These are phyloP conservation scores for Torymus tubicola DNA, from an alignment of 2,888 invertebrate genomes.

Conservation along the genomic window DNA sequence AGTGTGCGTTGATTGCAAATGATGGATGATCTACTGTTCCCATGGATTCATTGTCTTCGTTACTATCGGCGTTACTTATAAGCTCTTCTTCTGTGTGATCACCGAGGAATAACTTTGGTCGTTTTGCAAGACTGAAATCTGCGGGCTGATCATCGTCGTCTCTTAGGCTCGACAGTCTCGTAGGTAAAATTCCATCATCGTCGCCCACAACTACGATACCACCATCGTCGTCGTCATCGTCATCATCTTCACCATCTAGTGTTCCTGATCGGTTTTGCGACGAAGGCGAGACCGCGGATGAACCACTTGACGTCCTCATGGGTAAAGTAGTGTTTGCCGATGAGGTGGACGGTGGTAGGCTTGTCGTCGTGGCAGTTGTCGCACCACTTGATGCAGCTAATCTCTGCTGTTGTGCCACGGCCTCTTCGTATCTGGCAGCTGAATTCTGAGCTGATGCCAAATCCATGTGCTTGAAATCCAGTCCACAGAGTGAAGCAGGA, in stretches of 20 bases:
- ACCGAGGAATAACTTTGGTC: constrained; percentile 79
- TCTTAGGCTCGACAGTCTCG: constrained; percentile 65
- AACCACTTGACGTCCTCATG: constrained; percentile 75
- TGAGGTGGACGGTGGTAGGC: constrained; percentile 23
- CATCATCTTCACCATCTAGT: constrained; percentile 79
- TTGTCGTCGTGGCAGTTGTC: constrained; percentile 50
- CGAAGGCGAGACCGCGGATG: constrained; percentile 78
- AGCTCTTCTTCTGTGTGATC: constrained; percentile 79
- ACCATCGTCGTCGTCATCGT: constrained; percentile 78
- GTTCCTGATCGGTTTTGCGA: constrained; percentile 78
- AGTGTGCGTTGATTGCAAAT: constrained; percentile 66
- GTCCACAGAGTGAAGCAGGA: constrained; percentile 77
- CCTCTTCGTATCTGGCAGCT: constrained; percentile 75
- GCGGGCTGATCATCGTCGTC: constrained; percentile 80
- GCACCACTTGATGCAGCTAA: constrained; percentile 76
- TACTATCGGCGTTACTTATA: constrained; percentile 81
- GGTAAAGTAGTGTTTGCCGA: constrained; percentile 54
- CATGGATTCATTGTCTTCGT: constrained; percentile 77
- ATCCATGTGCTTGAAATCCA: constrained; percentile 84
- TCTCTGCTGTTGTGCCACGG: constrained; percentile 78
- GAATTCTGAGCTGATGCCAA: constrained; percentile 76
- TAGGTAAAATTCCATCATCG: constrained; percentile 72
- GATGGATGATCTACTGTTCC: constrained; percentile 69
- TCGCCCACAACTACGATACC: constrained; percentile 67
- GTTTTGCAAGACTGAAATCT: constrained; percentile 84